phyloP scores from a whole-genome alignment of 1,140 invertebrate species.

The Tetramorium alpestre region DNA sequence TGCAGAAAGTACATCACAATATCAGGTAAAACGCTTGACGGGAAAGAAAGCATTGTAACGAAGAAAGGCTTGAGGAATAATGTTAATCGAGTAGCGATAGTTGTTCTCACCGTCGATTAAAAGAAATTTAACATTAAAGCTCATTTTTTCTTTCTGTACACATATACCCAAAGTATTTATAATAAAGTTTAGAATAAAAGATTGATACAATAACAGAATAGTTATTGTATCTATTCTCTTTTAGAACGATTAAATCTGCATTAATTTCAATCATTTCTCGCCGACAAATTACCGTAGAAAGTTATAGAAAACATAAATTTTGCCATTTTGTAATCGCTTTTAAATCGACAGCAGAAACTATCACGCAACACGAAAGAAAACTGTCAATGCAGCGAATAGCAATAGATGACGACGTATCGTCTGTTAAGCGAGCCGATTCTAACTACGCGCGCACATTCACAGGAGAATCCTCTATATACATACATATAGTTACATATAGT shows the following conservation, averaged over 20 bases:
- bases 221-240: not conserved
- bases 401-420: conserved; percentile 43
- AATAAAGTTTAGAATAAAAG: not conserved
- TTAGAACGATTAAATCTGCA: not conserved
- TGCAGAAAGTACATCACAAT: conserved; percentile 46
- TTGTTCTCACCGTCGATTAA: conserved; percentile 45
- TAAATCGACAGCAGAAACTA: conserved; percentile 39
- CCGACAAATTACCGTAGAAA: not conserved
- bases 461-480: conserved; percentile 53
- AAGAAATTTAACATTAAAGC: conserved; percentile 18
- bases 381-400: conserved; percentile 47
- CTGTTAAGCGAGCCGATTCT: conserved; percentile 61
- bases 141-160: not conserved
- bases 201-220: not conserved
- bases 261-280: not conserved
- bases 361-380: conserved; percentile 6
- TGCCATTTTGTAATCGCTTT: not conserved
- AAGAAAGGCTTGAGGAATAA: conserved; percentile 20
- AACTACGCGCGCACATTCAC: conserved; percentile 58
- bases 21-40: conserved; percentile 17
- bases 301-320: not conserved
- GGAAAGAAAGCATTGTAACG: conserved; percentile 33
- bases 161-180: not conserved
- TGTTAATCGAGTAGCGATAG: not conserved
- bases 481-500: conserved; percentile 30